A percentile compares a stretch with the other conserved stretches of the same genome.
phyloP scores from a whole-genome alignment of 1,140 invertebrate species.

The Atta colombica region DNA sequence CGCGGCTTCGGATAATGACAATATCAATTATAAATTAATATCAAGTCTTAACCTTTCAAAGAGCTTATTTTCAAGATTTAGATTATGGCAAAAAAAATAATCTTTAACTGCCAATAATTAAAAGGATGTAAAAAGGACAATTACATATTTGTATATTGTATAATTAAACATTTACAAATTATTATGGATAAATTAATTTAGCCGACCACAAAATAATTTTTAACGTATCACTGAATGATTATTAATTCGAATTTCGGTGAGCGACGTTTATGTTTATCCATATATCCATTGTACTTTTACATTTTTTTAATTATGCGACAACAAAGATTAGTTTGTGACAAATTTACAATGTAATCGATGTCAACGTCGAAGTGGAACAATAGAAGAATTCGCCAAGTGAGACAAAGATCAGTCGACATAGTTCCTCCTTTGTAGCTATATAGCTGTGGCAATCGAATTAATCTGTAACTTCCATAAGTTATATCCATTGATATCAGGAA shows the following conservation, averaged over 20 bases:
- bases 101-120: neutral
- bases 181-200: no score
- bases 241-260: neutral
- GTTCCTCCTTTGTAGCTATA: slow-evolving; percentile 56
- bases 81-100: slow-evolving; percentile 39
- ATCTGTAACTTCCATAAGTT: slow-evolving; percentile 70
- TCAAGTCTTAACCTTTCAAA: slow-evolving; percentile 6
- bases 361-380: neutral
- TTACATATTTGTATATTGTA: no score
- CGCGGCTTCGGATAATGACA: slow-evolving; percentile 48
- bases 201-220: neutral
- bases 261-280: neutral
- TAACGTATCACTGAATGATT: neutral
- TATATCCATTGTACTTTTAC: neutral
- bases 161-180: neutral
- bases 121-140: neutral
- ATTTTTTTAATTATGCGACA: neutral
- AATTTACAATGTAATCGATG: slow-evolving; percentile 17
- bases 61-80: slow-evolving; percentile 13
- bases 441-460: slow-evolving; percentile 70
- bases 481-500: slow-evolving; percentile 65
- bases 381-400: slow-evolving; percentile 23
- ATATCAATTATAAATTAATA: slow-evolving; percentile 51
- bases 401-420: slow-evolving; percentile 59
- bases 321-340: neutral